A percentile compares a stretch with the other conserved stretches of the same genome.
Conservation (phyloP, 2,797 vertebrate species). For the Notolabrus celidotus region DNA sequence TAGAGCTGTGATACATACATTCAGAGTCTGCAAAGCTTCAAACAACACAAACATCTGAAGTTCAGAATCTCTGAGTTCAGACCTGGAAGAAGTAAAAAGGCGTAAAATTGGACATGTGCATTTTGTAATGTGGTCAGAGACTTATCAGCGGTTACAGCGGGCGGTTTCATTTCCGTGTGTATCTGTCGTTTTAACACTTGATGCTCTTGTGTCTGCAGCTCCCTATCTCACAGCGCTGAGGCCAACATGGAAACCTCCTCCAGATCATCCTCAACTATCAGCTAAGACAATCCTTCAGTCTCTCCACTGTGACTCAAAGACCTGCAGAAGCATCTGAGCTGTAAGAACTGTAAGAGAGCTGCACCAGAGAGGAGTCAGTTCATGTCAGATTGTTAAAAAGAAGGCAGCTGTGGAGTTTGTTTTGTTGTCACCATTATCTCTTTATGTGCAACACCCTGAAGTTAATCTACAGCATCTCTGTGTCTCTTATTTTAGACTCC, state of each 20-base stretch:
- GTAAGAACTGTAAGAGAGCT: too few species aligned
- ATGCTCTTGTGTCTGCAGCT: slow-evolving; percentile 65
- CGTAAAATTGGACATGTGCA: background rate
- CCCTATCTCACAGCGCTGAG: slow-evolving; percentile 70
- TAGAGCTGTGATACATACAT: background rate
- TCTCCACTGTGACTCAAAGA: background rate
- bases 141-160: background rate
- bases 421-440: too few species aligned
- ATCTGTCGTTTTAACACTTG: background rate
- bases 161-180: background rate
- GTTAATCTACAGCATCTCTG: too few species aligned
- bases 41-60: background rate
- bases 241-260: background rate
- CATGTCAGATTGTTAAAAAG: too few species aligned
- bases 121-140: background rate
- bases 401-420: too few species aligned
- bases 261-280: background rate
- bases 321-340: too few species aligned
- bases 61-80: background rate
- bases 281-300: background rate
- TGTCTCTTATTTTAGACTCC: background rate
- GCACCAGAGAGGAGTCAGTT: too few species aligned
- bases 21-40: background rate
- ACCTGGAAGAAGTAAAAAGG: background rate
- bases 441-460: too few species aligned